Evolutionary conservation across 2,797 vertebrate species (phyloP).

Genomic region (Trichosurus vulpecula): DNA sequence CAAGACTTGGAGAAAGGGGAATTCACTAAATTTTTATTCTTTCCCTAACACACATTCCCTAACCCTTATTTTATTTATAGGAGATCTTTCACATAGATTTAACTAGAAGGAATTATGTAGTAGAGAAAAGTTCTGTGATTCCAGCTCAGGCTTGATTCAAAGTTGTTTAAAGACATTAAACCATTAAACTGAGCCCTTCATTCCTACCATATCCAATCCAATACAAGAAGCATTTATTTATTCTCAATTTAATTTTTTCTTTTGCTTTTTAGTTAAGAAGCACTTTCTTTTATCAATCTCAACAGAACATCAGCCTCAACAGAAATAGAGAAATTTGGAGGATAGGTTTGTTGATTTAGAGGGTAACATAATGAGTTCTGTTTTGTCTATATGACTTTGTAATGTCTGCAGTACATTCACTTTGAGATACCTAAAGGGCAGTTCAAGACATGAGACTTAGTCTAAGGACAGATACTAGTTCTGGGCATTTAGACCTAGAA

Average conservation of each 20-base stretch:
- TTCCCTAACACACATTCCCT: not conserved
- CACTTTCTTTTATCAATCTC: not conserved
- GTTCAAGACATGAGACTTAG: not conserved
- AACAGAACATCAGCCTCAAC: not conserved
- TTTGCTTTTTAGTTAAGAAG: not conserved
- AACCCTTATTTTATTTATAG: not conserved
- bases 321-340: not conserved
- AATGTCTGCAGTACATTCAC: not conserved
- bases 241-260: not conserved
- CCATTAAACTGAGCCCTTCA: not conserved
- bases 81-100: not conserved
- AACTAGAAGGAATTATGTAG: not conserved
- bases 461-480: not conserved
- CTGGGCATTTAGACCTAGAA: not conserved
- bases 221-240: not conserved
- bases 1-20: not conserved
- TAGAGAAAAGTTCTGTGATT: not conserved
- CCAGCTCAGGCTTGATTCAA: not conserved
- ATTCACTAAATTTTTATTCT: not conserved
- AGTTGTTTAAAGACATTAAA: not conserved
- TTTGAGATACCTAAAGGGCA: not conserved
- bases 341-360: not conserved
- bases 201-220: not conserved
- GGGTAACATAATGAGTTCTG: not conserved
- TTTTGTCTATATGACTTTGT: not conserved